phyloP scores from a whole-genome alignment of 2,113 vertebrate genomes.

The Notiomystis cincta region DNA sequence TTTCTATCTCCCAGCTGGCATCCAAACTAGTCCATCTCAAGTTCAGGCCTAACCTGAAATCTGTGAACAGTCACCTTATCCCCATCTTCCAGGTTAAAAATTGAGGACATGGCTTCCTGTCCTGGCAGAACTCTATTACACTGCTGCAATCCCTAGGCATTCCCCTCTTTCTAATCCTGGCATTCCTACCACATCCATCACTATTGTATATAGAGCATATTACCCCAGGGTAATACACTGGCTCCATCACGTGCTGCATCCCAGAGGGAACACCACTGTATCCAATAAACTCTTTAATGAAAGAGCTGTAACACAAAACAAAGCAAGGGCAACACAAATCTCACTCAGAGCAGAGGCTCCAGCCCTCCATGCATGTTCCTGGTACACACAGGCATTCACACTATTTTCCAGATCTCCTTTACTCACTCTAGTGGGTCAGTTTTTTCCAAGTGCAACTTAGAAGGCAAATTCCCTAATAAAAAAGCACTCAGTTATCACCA shows the following conservation, averaged over 20 bases:
- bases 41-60: neutral
- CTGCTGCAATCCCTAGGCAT: slow-evolving; percentile 27
- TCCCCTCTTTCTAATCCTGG: slow-evolving; percentile 55
- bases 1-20: neutral
- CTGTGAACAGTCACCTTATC: slow-evolving; percentile 46
- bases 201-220: slow-evolving; percentile 30
- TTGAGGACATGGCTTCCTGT: slow-evolving; percentile 11
- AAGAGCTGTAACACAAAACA: neutral
- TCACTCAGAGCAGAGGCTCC: neutral
- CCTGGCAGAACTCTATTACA: slow-evolving; percentile 53
- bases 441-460: neutral
- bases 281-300: neutral
- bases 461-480: neutral
- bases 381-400: rapidly evolving
- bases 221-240: neutral
- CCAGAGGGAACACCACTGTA: neutral
- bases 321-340: neutral
- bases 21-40: neutral
- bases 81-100: slow-evolving; percentile 53
- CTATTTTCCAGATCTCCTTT: neutral
- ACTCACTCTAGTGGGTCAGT: neutral
- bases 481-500: neutral
- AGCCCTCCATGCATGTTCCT: rapidly evolving
- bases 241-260: rapidly evolving
- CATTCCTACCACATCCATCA: neutral